Evolutionary conservation across 1,140 invertebrate genomes (phyloP).

Genomic region (Ephestia elutella): DNA sequence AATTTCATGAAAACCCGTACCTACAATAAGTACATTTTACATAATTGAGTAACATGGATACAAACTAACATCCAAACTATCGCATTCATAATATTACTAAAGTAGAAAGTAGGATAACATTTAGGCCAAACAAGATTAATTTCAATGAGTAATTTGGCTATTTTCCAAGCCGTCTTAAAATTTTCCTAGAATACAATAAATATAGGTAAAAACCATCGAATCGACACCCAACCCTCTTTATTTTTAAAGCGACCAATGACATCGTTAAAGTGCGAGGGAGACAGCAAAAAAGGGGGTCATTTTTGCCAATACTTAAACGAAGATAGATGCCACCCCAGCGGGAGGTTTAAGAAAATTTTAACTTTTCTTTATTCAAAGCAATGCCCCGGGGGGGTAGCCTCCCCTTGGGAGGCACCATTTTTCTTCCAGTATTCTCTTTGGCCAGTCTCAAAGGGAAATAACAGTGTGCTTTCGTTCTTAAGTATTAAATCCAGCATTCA

Average conservation of each 20-base stretch:
- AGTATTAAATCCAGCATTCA: conserved; percentile 63
- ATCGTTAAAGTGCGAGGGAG: conserved; percentile 37
- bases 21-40: no score
- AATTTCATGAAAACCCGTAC: no score
- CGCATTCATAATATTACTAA: no score
- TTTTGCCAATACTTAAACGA: conserved; percentile 69
- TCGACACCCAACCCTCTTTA: conserved; percentile 15
- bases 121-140: no score
- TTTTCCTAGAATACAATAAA: conserved; percentile 1
- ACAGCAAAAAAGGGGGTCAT: conserved; percentile 41
- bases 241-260: conserved; percentile 50
- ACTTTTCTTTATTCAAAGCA: conserved; percentile 68
- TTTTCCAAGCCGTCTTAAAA: neutral
- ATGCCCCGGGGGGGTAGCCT: conserved; percentile 30
- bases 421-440: conserved; percentile 64
- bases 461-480: conserved; percentile 42
- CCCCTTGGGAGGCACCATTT: conserved; percentile 41
- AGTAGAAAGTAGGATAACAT: no score
- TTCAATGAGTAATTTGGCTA: neutral
- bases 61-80: no score
- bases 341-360: conserved; percentile 68
- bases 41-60: no score
- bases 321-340: conserved; percentile 55
- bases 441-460: conserved; percentile 61
- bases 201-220: conserved; percentile 8